Percentiles rank a stretch among this genome's conserved stretches.
phyloP scores from a whole-genome alignment of 2,113 vertebrate species.

The Nothocercus julius region DNA sequence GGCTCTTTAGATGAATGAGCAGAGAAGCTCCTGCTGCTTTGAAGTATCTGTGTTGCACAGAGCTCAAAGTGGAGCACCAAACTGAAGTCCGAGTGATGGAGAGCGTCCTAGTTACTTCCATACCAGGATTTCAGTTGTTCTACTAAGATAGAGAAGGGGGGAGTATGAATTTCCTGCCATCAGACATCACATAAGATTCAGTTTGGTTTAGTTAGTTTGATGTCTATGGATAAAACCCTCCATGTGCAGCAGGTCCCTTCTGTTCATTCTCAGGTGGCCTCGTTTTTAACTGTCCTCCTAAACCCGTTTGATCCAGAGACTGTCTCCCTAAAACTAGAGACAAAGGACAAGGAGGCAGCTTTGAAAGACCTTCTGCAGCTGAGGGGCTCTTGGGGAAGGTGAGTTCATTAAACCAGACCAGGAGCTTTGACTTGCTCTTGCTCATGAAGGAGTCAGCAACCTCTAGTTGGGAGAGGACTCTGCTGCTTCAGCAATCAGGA shows the following conservation, averaged over 20 bases:
- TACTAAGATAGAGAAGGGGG: rapidly evolving
- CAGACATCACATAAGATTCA: neutral
- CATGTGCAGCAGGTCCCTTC: neutral
- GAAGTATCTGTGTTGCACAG: rapidly evolving
- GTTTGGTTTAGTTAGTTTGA: neutral
- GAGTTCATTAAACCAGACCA: neutral
- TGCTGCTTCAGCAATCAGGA: neutral
- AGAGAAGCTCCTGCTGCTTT: neutral
- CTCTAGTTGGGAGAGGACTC: neutral
- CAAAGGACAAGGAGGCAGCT: neutral
- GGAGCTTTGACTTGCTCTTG: neutral
- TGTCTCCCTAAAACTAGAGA: neutral
- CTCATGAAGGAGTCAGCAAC: neutral
- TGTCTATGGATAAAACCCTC: neutral
- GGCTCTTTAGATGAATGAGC: rapidly evolving
- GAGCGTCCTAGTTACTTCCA: rapidly evolving
- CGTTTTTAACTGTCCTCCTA: neutral
- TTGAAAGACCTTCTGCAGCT: neutral
- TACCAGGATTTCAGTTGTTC: neutral
- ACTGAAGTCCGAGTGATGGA: neutral
- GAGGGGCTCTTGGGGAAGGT: neutral
- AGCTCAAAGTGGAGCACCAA: neutral
- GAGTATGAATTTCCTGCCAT: neutral
- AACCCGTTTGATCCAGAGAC: neutral
- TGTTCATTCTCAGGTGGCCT: neutral